A percentile compares a stretch with the other conserved stretches of the same genome.
phyloP scores from a whole-genome alignment of 2,888 invertebrate species.

The Ditylenchus weischeri region DNA sequence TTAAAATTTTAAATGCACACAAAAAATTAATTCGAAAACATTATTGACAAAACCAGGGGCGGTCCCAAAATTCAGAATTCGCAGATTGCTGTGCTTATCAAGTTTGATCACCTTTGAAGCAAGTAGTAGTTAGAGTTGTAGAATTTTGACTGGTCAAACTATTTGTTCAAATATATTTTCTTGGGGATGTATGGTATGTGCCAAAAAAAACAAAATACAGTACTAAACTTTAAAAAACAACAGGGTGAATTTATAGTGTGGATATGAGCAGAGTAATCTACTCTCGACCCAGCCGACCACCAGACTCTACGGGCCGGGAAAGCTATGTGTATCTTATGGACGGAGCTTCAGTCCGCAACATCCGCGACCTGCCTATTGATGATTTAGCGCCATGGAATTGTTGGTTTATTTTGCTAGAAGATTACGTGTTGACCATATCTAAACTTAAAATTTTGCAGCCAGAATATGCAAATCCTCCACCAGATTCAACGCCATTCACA shows the following conservation, averaged over 20 bases:
- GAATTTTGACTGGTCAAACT: too few species aligned
- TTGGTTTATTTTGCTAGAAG: conserved; percentile 13
- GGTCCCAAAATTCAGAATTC: too few species aligned
- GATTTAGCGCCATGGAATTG: conserved; percentile 29
- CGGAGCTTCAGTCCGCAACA: conserved; percentile 21
- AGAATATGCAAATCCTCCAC: conserved; percentile 29
- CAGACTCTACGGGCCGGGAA: conserved; percentile 24
- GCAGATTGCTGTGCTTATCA: too few species aligned
- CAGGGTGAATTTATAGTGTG: conserved; percentile 18
- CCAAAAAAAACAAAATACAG: neutral
- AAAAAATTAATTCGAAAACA: too few species aligned
- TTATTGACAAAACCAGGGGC: too few species aligned
- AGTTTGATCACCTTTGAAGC: too few species aligned
- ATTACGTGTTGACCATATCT: neutral
- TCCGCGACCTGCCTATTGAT: conserved; percentile 26
- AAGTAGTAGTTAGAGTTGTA: too few species aligned
- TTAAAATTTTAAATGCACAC: too few species aligned
- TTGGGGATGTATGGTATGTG: too few species aligned
- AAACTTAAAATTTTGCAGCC: conserved; percentile 13
- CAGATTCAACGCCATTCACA: conserved; percentile 22
- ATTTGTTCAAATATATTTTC: too few species aligned
- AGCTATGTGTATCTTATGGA: conserved; percentile 25
- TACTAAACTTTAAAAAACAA: too few species aligned
- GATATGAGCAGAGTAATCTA: conserved; percentile 20
- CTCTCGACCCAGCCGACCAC: conserved; percentile 24